Base-by-base conservation (phyloP, 2,797 vertebrate genomes). In the Poeciliopsis paucimaculata region DNA sequence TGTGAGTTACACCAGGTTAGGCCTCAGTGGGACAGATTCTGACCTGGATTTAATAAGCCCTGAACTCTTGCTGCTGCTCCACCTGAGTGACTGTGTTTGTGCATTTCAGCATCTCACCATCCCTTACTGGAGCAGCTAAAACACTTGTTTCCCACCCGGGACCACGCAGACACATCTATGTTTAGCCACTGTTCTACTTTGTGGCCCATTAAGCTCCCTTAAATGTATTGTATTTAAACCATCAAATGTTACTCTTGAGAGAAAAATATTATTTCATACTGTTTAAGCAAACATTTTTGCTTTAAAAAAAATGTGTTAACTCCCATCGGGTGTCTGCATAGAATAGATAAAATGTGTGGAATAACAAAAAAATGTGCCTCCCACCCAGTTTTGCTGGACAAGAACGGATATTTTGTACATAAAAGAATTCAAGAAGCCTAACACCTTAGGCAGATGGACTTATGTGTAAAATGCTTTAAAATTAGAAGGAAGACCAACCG, bases 11-110 rank as follows among this genome's bases (percentile, higher is more conserved):
- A 11, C 81, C 45, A 76, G 75, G 85, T 89, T 87, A 70, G 83
- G 85, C 78, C 88, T 85, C 87, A 66, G 77, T 45, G 82, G 87
- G 89, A 68, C 80, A 84, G 79, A 86, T 85, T 79, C 87, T 87
- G 83, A 87, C 79, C 66, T 47, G 78, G 81, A 83, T 88, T 92
- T 90, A 93, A 92, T 92, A 90, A 90, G 80, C 79, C 85, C 74
- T 86, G 79, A 91, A 84, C 87, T 83, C 76, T 82, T 82, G 78
- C 82, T 82, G 81, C 86, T 79, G 68, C 79, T 88, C 72, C 88
- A 90, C 88, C 89, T 91, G 73, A 72, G 76, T 77, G 51, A 73
- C 78, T 72, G 76, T 60, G 51, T 77, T 70, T 83, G 78, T 66
- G 77, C 55, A 10, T 87, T 88, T 81, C 74, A 76, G 20, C 78